Conservation (phyloP, 2,888 invertebrate species). For the Cheilosia vernalis region DNA sequence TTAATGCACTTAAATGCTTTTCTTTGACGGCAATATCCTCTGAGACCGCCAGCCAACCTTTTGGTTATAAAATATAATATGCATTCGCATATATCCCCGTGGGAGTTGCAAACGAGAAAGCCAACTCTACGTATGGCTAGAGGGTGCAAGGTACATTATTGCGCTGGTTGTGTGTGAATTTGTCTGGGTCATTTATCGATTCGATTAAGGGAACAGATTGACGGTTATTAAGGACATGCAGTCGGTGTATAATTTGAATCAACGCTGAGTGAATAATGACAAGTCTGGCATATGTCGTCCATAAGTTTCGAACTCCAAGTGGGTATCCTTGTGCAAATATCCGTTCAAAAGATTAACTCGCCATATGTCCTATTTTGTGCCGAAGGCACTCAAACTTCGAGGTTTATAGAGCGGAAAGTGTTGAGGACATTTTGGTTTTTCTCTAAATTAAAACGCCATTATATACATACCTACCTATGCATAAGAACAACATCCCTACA, state of each 20-base stretch:
- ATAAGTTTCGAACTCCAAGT: too few species aligned
- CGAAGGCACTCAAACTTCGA: not conserved
- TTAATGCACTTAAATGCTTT: conserved; percentile 56
- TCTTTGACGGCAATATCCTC: conserved; percentile 41
- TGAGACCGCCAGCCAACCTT: not conserved
- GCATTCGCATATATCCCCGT: conserved; percentile 33
- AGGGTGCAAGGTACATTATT: conserved; percentile 10
- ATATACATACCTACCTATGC: not conserved
- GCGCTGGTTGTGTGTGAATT: conserved; percentile 29
- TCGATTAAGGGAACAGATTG: conserved; percentile 65
- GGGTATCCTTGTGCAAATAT: not conserved
- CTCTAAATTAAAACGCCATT: not conserved
- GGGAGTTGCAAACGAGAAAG: conserved; percentile 15
- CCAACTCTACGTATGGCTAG: not conserved
- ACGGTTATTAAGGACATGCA: conserved; percentile 56
- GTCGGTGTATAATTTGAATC: conserved; percentile 25
- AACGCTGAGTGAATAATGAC: conserved; percentile 22
- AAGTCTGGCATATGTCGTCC: conserved; percentile 4
- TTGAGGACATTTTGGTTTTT: not conserved
- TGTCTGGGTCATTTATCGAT: conserved; percentile 68
- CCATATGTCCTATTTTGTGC: too few species aligned
- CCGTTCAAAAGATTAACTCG: not conserved
- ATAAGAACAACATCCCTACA: conserved; percentile 17
- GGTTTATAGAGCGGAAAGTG: not conserved
- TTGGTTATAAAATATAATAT: conserved; percentile 12